These are phyloP conservation scores for Erebia palarica DNA, from an alignment of 2,888 invertebrate genomes.

Conservation along the genomic window DNA sequence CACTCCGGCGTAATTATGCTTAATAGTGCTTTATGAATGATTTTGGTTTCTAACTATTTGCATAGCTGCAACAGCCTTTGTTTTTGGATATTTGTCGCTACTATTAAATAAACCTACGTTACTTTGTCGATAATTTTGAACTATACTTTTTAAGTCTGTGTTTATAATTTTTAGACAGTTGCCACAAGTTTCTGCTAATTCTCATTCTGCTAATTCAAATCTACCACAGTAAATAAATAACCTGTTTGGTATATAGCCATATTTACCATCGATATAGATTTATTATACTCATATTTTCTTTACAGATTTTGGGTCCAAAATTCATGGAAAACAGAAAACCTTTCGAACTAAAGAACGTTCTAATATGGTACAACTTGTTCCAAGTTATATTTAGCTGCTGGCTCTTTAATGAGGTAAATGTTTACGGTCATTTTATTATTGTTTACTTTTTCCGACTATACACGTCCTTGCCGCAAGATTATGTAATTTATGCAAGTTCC, in stretches of 20 bases:
- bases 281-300: slow-evolving; percentile 36
- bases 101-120: not conserved
- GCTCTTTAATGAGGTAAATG: slow-evolving; percentile 86
- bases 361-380: slow-evolving; percentile 92
- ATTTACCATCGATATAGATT: not conserved
- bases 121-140: not conserved
- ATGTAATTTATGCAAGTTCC: slow-evolving; percentile 20
- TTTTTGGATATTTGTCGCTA: not conserved
- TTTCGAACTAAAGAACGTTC: slow-evolving; percentile 86
- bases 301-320: slow-evolving; percentile 87
- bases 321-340: slow-evolving; percentile 94
- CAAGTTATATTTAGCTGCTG: slow-evolving; percentile 91
- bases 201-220: not conserved
- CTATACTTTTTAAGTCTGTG: not conserved
- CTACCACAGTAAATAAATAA: not conserved
- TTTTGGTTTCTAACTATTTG: slow-evolving; percentile 1
- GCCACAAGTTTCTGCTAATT: not conserved
- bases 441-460: slow-evolving; percentile 8
- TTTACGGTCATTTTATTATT: slow-evolving; percentile 13
- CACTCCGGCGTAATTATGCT: not conserved
- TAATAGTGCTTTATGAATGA: slow-evolving; percentile 5
- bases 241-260: not conserved
- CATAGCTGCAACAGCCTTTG: not conserved
- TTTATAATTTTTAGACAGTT: not conserved
- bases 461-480: slow-evolving; percentile 9